These are phyloP conservation scores for Enteromius mattozi DNA, from an alignment of 2,797 vertebrate species.

Conservation along the genomic window DNA sequence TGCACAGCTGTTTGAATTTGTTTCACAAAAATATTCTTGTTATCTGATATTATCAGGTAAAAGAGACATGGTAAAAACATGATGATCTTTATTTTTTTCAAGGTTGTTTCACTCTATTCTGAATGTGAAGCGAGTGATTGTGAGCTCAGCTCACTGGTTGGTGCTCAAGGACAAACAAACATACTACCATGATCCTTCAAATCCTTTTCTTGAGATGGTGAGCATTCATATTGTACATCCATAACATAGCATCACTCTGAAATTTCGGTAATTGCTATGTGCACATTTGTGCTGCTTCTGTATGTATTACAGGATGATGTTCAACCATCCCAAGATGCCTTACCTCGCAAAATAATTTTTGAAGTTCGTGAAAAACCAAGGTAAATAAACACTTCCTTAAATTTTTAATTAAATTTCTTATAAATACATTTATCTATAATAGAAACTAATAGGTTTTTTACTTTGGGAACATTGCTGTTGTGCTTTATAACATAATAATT, in stretches of 20 bases:
- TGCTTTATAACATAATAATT: not conserved
- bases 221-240: constrained; percentile 55
- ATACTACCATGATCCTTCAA: constrained; percentile 77
- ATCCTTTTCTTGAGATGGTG: constrained; percentile 86
- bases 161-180: constrained; percentile 84
- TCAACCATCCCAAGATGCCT: constrained; percentile 83
- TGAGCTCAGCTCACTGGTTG: constrained; percentile 86
- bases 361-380: constrained; percentile 78
- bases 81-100: constrained; percentile 50
- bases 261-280: constrained; percentile 8
- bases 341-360: constrained; percentile 82
- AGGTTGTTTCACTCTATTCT: constrained; percentile 89
- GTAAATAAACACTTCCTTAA: constrained; percentile 68
- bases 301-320: constrained; percentile 79
- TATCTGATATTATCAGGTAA: not conserved
- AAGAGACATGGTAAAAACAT: not conserved
- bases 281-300: not conserved
- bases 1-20: not conserved
- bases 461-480: not conserved
- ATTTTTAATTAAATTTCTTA: not conserved
- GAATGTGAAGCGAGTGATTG: constrained; percentile 84
- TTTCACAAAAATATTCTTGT: not conserved
- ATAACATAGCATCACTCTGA: not conserved
- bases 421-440: no score
- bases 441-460: not conserved